These are phyloP conservation scores for Syngnathus scovelli DNA, from an alignment of 2,113 vertebrate genomes.

Conservation along the genomic window DNA sequence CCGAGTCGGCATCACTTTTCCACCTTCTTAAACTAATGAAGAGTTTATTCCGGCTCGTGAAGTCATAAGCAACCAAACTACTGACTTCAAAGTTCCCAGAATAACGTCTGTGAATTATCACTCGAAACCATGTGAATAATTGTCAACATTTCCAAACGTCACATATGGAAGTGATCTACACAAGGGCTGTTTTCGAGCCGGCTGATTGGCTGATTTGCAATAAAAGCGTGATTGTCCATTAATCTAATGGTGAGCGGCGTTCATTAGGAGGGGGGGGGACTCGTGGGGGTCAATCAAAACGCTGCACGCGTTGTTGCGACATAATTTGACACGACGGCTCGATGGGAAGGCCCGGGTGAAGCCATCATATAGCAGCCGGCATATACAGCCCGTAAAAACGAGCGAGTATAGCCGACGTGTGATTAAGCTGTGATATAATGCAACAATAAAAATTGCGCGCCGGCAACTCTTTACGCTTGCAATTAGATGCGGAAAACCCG, in stretches of 20 bases:
- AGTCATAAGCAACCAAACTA: conserved; percentile 43
- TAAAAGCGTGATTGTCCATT: conserved; percentile 67
- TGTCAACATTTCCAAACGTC: conserved; percentile 16
- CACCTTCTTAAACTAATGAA: conserved; percentile 55
- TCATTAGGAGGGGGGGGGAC: conserved; percentile 41
- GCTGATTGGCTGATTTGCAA: no score
- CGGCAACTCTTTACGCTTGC: conserved; percentile 2
- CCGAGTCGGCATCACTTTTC: conserved; percentile 52
- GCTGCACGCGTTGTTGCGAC: conserved; percentile 34
- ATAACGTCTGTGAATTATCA: conserved; percentile 17
- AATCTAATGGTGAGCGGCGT: conserved; percentile 59
- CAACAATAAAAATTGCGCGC: neutral
- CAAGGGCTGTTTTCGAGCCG: conserved; percentile 9
- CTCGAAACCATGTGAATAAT: neutral
- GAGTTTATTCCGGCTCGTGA: conserved; percentile 51
- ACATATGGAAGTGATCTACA: conserved; percentile 2
- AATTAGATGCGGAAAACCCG: neutral
- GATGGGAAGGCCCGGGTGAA: conserved; percentile 20
- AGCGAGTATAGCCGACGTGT: neutral
- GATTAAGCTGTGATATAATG: conserved; percentile 5
- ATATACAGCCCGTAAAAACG: neutral
- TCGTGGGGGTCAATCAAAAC: conserved; percentile 38
- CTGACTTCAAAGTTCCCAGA: conserved; percentile 38
- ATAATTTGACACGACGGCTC: conserved; percentile 39
- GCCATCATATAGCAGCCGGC: neutral